These are phyloP conservation scores for Urocyon cinereoargenteus DNA, from an alignment of 2,797 vertebrate genomes.

Conservation along the genomic window DNA sequence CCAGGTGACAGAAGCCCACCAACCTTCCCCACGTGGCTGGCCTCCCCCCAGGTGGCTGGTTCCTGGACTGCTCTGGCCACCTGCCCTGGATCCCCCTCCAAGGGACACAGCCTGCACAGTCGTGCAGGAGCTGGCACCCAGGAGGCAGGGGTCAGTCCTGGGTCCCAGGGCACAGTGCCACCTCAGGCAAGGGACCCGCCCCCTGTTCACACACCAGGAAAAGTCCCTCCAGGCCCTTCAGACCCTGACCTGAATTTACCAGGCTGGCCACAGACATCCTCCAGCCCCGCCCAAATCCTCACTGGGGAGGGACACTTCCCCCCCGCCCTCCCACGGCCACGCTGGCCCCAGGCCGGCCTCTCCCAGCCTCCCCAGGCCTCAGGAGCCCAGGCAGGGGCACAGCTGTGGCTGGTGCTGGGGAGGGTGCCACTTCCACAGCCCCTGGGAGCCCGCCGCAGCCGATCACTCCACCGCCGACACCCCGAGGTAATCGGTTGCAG, in stretches of 20 bases:
- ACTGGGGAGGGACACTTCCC: fast-evolving
- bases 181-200: fast-evolving
- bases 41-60: too few relatives aligned
- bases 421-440: not conserved
- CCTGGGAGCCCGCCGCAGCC: not conserved
- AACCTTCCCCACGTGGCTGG: fast-evolving
- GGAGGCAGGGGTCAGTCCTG: not conserved
- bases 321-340: fast-evolving
- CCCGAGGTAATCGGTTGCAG: slow-evolving; percentile 86
- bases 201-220: fast-evolving
- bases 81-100: not conserved
- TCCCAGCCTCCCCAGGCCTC: fast-evolving
- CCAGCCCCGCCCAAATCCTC: not conserved
- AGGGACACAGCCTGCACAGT: not conserved
- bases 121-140: not conserved
- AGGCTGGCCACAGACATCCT: not conserved
- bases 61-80: not conserved
- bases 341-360: not conserved
- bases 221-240: not conserved
- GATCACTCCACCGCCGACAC: slow-evolving; percentile 73
- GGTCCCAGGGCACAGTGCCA: not conserved
- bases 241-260: fast-evolving
- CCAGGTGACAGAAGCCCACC: not conserved
- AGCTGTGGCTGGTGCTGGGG: not conserved
- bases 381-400: not conserved